phyloP scores from a whole-genome alignment of 2,888 invertebrate species.

The Sarcophaga rosellei region DNA sequence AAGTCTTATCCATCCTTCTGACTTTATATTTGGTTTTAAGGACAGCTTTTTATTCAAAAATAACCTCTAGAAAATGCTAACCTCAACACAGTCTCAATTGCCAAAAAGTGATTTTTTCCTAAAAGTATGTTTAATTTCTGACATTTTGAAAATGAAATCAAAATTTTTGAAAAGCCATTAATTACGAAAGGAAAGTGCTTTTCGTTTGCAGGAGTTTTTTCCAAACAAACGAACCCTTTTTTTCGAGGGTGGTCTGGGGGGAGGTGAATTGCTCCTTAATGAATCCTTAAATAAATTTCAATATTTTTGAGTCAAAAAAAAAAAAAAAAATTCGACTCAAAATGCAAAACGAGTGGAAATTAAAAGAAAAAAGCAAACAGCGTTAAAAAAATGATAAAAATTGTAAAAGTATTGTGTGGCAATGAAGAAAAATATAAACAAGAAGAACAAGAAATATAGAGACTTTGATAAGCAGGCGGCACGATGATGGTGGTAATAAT shows the following conservation, averaged over 20 bases:
- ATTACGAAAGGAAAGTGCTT: too few species aligned
- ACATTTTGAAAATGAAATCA: not conserved
- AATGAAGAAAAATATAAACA: slow-evolving; percentile 12
- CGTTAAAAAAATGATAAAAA: not conserved
- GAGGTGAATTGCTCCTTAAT: not conserved
- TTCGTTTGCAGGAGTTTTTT: not conserved
- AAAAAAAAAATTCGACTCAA: not conserved
- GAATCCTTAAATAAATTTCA: slow-evolving; percentile 28
- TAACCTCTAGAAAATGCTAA: too few species aligned
- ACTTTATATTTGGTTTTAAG: too few species aligned
- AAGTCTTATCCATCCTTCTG: too few species aligned
- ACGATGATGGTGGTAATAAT: slow-evolving; percentile 57
- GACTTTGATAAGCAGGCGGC: not conserved
- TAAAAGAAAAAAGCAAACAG: slow-evolving; percentile 24
- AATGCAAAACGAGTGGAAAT: slow-evolving; percentile 31
- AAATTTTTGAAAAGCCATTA: too few species aligned
- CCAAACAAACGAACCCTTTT: not conserved
- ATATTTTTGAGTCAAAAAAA: slow-evolving; percentile 13
- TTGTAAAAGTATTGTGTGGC: too few species aligned
- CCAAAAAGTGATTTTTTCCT: not conserved
- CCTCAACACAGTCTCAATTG: too few species aligned
- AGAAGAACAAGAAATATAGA: slow-evolving; percentile 8
- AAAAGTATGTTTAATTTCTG: not conserved
- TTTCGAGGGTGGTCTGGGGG: not conserved
- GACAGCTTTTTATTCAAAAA: too few species aligned